Conservation (phyloP, 2,113 vertebrate genomes). For the Bagarius yarrelli region DNA sequence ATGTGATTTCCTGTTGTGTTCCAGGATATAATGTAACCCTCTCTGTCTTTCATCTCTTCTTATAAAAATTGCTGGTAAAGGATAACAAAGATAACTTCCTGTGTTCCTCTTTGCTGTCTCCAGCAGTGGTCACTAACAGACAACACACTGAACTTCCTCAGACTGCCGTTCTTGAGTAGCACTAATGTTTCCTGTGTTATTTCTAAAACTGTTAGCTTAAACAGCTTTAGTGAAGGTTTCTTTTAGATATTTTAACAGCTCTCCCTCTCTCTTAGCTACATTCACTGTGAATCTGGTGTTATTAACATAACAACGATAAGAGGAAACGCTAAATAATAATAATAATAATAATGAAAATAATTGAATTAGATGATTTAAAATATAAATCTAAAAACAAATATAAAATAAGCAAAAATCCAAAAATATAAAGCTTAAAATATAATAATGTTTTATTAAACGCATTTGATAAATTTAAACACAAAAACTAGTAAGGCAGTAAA, state of each 20-base stretch:
- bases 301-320: not conserved
- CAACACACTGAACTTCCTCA: not conserved
- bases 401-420: not conserved
- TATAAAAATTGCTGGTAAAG: not conserved
- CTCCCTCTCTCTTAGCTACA: not conserved
- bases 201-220: not conserved
- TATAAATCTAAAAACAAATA: not conserved
- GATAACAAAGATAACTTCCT: not conserved
- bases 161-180: not conserved
- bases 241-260: not conserved
- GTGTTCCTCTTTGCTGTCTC: not conserved
- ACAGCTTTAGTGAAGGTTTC: not conserved
- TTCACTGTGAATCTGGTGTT: not conserved
- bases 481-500: not conserved
- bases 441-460: not conserved
- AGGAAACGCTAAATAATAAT: not conserved
- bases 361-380: no score
- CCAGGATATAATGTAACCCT: not conserved
- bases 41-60: no score
- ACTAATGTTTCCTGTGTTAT: not conserved
- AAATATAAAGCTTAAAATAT: not conserved
- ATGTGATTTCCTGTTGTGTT: not conserved
- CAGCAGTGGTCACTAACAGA: conserved; percentile 11
- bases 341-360: not conserved
- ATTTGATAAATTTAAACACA: not conserved